Evolutionary conservation across 2,797 vertebrate genomes (phyloP), one percentile per base, ranked within the genome.

Genomic region (Diglossa cyanea): DNA sequence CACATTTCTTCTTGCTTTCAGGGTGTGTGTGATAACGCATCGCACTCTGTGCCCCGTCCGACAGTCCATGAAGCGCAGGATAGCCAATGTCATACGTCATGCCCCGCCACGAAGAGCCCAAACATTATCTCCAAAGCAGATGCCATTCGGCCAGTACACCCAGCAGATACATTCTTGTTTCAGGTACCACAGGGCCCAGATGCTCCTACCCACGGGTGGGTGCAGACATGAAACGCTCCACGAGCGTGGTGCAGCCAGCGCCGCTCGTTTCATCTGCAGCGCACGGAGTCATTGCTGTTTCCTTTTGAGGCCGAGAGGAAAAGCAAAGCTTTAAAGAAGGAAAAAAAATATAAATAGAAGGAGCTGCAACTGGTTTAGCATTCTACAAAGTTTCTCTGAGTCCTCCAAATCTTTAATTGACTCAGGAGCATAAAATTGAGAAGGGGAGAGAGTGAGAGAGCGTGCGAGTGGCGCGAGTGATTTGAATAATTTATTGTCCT

Each of bases 401-500:
- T 96, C 94, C 44, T 90, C 81, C 92, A 95, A 96, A 92, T 78
- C 95, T 95, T 94, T 97, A 97, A 97, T 96, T 97, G 95, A 97
- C 94, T 97, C 78, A 30, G 88, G 94, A 97, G 93, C 92, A 94
- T 92, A 95, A 96, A 94, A 96, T 95, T 92, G 93, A 95, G 95
- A 94, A 82, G 86, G 95, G 92, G 81, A 86, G 92, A 91, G 83
- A 90, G 85, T 5, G 94, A 86, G 84, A 40, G 89, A 57, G 91
- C 3, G 14, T 61, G 74, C 9, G 87, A 90, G 82, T 60, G 86
- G 87, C 57, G 88, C 72, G 57, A 96, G 95, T 42, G 42, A 82
- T 85, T 93, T 97, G 95, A 97, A 97, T 97, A 96, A 97, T 97
- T 97, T 96, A 97, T 97, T 96, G 93, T 87, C 95, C 97, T 97